phyloP scores from a whole-genome alignment of 2,113 vertebrate genomes.

The Sardina pilchardus region DNA sequence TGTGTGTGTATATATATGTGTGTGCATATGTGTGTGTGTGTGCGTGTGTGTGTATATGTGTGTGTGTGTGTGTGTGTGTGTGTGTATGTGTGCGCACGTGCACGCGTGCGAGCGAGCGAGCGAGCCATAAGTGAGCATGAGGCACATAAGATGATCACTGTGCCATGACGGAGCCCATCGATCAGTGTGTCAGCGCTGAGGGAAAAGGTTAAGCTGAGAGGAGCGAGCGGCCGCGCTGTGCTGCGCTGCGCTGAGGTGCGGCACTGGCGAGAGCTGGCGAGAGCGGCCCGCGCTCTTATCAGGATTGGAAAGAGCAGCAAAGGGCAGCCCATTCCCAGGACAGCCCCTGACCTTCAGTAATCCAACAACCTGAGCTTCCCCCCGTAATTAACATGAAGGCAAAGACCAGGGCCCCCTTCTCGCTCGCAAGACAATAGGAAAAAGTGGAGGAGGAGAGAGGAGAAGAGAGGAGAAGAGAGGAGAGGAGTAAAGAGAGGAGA shows the following conservation, averaged over 20 bases:
- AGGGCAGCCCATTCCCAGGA: slow-evolving; percentile 80
- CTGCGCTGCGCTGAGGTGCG: too few relatives aligned
- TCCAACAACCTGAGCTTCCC: slow-evolving; percentile 72
- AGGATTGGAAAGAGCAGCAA: slow-evolving; percentile 75
- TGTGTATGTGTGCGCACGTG: not conserved
- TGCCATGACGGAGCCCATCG: slow-evolving; percentile 75
- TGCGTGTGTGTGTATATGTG: too few relatives aligned
- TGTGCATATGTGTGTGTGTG: not conserved
- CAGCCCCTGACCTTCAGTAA: slow-evolving; percentile 77
- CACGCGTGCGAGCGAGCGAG: slow-evolving; percentile 28
- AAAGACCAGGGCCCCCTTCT: slow-evolving; percentile 54
- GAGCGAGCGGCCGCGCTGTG: slow-evolving; percentile 47
- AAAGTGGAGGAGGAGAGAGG: slow-evolving; percentile 31
- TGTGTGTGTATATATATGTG: not conserved
- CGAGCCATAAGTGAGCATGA: slow-evolving; percentile 32
- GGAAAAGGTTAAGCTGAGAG: slow-evolving; percentile 78
- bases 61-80: slow-evolving; percentile 53
- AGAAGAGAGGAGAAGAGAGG: slow-evolving; percentile 49
- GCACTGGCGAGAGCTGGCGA: too few relatives aligned
- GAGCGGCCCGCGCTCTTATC: slow-evolving; percentile 72
- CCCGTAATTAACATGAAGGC: slow-evolving; percentile 77
- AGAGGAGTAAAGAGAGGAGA: not conserved
- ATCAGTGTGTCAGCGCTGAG: slow-evolving; percentile 69
- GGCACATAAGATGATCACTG: slow-evolving; percentile 67
- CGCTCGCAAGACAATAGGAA: slow-evolving; percentile 45